Conservation (phyloP, 2,888 invertebrate genomes). For the Fabriciana adippe region DNA sequence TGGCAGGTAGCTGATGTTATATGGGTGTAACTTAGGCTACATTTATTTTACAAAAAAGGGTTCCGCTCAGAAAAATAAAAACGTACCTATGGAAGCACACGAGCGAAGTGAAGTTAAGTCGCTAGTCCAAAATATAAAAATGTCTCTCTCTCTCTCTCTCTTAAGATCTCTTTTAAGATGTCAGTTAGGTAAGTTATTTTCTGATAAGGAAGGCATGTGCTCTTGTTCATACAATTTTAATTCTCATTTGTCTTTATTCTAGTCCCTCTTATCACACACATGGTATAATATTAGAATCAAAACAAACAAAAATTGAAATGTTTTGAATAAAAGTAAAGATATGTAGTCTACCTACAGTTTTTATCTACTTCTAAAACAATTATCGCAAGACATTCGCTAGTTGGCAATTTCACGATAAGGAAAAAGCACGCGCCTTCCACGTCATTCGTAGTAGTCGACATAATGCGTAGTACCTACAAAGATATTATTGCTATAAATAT, state of each 20-base stretch:
- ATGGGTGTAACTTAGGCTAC: too few species aligned
- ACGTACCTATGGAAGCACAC: too few species aligned
- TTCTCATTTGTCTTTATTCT: not conserved
- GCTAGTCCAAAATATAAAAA: not conserved
- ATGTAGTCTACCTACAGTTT: not conserved
- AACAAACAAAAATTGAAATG: slow-evolving; percentile 7
- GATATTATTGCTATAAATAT: too few species aligned
- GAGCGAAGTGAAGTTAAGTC: not conserved
- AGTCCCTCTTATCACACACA: not conserved
- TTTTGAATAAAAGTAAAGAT: not conserved
- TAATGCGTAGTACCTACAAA: too few species aligned
- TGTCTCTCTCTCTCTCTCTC: too few species aligned
- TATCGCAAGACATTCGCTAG: slow-evolving; percentile 1
- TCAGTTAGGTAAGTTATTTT: slow-evolving; percentile 3
- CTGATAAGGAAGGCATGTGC: slow-evolving; percentile 9
- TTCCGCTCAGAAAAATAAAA: too few species aligned
- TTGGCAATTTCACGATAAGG: slow-evolving; percentile 11
- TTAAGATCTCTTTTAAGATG: not conserved
- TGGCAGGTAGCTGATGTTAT: too few species aligned
- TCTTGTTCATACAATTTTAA: slow-evolving; percentile 2
- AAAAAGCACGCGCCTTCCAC: not conserved
- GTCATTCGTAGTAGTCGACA: not conserved
- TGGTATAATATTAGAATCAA: slow-evolving; percentile 9
- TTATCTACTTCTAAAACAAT: not conserved
- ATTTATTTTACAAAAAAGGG: too few species aligned